phyloP scores from a whole-genome alignment of 2,113 vertebrate species.

The Pachycephala philippinensis region DNA sequence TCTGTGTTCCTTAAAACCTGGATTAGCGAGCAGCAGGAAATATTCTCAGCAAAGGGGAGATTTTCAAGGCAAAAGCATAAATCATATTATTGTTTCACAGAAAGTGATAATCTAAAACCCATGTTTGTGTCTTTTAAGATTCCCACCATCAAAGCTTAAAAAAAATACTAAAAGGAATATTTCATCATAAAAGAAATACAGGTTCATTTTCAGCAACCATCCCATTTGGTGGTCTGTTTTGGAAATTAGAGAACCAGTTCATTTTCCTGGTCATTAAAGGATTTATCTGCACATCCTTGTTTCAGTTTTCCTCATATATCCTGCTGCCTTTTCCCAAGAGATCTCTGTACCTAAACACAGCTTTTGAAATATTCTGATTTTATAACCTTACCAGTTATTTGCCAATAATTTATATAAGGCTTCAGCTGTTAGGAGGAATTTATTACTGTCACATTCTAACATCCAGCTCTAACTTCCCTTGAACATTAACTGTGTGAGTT shows the following conservation, averaged over 20 bases:
- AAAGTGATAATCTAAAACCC: neutral
- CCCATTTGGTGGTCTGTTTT: neutral
- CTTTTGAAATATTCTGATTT: neutral
- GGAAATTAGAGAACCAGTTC: neutral
- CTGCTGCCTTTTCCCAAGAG: neutral
- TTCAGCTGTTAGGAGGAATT: neutral
- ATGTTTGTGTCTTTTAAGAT: neutral
- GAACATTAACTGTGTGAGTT: neutral
- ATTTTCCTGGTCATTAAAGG: neutral
- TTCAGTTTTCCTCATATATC: neutral
- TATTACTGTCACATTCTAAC: neutral
- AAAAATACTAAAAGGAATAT: neutral
- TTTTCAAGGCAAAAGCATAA: neutral
- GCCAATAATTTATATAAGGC: neutral
- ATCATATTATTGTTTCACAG: neutral
- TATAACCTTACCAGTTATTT: neutral
- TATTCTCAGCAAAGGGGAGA: neutral
- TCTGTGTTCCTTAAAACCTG: neutral
- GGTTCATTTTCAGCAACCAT: neutral
- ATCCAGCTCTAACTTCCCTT: neutral
- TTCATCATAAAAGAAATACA: neutral
- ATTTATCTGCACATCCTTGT: neutral
- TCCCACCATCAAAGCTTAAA: neutral
- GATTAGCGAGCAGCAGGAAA: neutral
- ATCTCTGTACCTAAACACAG: neutral